These are phyloP conservation scores for Hypanus sabinus DNA, from an alignment of 2,113 vertebrate species.

Conservation along the genomic window DNA sequence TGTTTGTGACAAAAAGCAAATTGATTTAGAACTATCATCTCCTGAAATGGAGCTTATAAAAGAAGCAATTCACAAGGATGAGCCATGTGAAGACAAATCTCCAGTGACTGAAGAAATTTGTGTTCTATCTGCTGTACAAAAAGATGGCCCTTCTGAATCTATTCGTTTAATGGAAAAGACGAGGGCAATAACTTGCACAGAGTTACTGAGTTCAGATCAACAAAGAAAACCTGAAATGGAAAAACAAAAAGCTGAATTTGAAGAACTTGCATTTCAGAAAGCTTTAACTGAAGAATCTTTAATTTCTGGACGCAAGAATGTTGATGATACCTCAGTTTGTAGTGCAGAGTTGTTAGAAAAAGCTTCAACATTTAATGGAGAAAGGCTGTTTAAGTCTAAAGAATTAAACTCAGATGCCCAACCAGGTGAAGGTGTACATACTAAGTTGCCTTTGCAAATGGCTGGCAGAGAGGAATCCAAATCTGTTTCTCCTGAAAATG, in stretches of 20 bases:
- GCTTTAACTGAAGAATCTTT: background rate
- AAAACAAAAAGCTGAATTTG: background rate
- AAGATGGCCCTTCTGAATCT: background rate
- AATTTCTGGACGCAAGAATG: background rate
- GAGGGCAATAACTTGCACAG: background rate
- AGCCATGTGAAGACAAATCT: background rate
- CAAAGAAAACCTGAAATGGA: background rate
- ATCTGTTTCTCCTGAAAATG: background rate
- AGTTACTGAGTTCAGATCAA: background rate
- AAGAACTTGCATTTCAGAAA: background rate
- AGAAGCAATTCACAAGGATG: background rate
- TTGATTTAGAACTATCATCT: conserved; percentile 10
- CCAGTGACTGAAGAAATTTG: background rate
- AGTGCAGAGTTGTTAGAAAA: background rate
- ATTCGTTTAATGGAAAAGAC: background rate
- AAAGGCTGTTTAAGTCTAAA: background rate
- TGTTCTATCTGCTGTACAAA: background rate
- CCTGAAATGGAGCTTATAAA: conserved; percentile 8
- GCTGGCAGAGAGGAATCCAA: too few relatives aligned
- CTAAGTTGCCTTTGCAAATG: too few relatives aligned
- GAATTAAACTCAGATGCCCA: background rate
- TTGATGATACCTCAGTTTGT: background rate
- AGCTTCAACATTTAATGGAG: background rate
- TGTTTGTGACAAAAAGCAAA: conserved; percentile 29
- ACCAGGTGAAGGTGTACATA: background rate